Evolutionary conservation across 2,797 vertebrate species (phyloP).

Genomic region (Anomalospiza imberbis): DNA sequence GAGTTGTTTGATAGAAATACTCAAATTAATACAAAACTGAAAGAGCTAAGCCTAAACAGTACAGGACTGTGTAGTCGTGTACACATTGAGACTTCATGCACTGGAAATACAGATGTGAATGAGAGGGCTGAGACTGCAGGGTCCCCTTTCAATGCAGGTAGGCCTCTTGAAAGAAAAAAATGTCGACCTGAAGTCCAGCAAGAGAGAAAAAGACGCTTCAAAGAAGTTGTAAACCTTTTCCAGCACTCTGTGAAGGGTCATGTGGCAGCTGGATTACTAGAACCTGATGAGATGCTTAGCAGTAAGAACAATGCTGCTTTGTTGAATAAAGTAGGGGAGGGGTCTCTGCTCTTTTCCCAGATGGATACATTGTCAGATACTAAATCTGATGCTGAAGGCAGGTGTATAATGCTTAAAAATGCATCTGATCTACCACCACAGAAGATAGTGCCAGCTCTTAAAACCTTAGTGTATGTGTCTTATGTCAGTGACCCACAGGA

Average conservation of each 20-base stretch:
- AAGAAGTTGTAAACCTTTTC: not conserved
- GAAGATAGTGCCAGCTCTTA: conserved; percentile 72
- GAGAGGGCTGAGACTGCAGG: not conserved
- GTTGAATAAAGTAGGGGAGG: not conserved
- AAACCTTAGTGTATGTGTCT: conserved; percentile 82
- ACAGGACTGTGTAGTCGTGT: not conserved
- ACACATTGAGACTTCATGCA: not conserved
- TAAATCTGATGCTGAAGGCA: not conserved
- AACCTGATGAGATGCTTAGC: not conserved
- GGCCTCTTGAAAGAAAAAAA: not conserved
- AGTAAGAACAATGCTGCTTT: not conserved
- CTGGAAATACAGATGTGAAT: not conserved
- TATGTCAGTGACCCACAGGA: conserved; percentile 80
- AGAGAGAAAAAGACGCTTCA: not conserved
- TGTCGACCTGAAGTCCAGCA: not conserved
- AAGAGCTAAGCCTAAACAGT: conserved; percentile 64
- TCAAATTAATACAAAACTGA: conserved; percentile 85
- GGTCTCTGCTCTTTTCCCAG: not conserved
- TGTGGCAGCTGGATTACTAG: not conserved
- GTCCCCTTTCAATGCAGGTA: not conserved
- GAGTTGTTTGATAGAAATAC: conserved; percentile 84
- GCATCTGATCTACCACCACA: conserved; percentile 75
- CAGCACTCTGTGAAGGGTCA: not conserved
- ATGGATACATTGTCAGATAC: not conserved
- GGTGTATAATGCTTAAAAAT: conserved; percentile 44